Evolutionary conservation across 1,140 invertebrate species (phyloP).

Genomic region (Heliconius hewitsoni): DNA sequence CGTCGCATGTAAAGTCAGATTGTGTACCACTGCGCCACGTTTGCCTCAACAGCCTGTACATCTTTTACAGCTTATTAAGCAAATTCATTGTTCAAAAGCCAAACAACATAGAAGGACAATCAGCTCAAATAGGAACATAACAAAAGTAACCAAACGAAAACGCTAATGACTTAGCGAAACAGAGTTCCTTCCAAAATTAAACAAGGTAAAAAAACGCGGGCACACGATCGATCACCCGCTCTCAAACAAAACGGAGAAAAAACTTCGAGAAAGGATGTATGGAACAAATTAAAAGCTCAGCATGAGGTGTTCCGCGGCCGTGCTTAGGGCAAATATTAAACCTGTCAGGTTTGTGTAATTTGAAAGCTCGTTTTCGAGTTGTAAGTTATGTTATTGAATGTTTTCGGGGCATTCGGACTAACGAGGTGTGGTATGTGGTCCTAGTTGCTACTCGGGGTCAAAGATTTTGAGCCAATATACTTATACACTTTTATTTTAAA

Average conservation of each 20-base stretch:
- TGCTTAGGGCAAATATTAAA: conserved; percentile 78
- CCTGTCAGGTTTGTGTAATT: conserved; percentile 79
- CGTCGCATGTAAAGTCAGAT: too few species aligned
- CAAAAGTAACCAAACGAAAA: conserved; percentile 50
- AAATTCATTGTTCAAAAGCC: conserved; percentile 18
- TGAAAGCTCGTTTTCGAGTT: conserved; percentile 74
- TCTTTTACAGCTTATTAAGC: background rate
- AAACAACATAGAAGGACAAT: conserved; percentile 44
- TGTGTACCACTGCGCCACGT: too few species aligned
- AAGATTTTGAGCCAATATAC: too few species aligned
- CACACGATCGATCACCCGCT: conserved; percentile 72
- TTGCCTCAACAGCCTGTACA: background rate
- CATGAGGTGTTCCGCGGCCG: conserved; percentile 66
- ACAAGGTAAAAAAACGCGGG: conserved; percentile 72
- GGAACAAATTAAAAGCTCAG: conserved; percentile 80
- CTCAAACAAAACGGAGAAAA: conserved; percentile 74
- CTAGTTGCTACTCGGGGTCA: background rate
- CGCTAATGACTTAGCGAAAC: conserved; percentile 77
- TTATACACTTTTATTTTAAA: too few species aligned
- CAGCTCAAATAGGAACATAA: conserved; percentile 55
- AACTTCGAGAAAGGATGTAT: conserved; percentile 74
- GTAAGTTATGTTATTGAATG: conserved; percentile 78
- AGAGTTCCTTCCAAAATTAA: conserved; percentile 72
- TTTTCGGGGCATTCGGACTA: conserved; percentile 47
- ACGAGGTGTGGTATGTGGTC: conserved; percentile 21